Evolutionary conservation across 2,888 invertebrate species (phyloP).

Genomic region (Ceramica pisi): DNA sequence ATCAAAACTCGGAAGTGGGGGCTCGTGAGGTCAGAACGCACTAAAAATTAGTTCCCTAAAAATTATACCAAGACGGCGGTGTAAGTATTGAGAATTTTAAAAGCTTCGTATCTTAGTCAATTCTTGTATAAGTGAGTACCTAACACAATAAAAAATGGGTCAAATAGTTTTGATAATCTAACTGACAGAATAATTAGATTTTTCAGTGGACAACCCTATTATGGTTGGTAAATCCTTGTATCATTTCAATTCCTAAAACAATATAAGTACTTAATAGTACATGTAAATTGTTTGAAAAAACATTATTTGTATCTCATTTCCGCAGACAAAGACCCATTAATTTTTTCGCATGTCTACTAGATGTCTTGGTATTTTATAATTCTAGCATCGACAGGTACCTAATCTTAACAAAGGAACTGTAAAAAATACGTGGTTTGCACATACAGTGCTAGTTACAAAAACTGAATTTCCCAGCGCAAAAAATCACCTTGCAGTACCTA

Average conservation of each 20-base stretch:
- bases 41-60: too few relatives aligned
- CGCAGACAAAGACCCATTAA: conserved; percentile 17
- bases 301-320: background rate
- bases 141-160: too few relatives aligned
- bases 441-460: conserved; percentile 14
- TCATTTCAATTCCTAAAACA: background rate
- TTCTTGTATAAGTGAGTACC: too few relatives aligned
- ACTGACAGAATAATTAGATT: too few relatives aligned
- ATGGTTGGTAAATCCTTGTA: background rate
- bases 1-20: too few relatives aligned
- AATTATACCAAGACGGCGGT: too few relatives aligned
- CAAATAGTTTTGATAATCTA: too few relatives aligned
- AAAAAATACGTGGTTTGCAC: conserved; percentile 39
- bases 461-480: conserved; percentile 42
- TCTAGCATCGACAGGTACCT: conserved; percentile 18
- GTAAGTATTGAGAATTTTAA: too few relatives aligned
- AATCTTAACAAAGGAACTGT: conserved; percentile 17
- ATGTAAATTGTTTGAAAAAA: background rate
- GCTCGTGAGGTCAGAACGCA: too few relatives aligned
- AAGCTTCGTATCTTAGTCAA: too few relatives aligned
- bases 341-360: conserved; percentile 13
- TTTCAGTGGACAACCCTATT: too few relatives aligned
- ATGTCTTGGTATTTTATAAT: conserved; percentile 10
- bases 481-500: conserved; percentile 41
- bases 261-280: too few relatives aligned